A percentile compares a stretch with the other conserved stretches of the same genome.
Evolutionary conservation across 1,140 invertebrate genomes (phyloP).

Genomic region (Acromyrmex echinatior): DNA sequence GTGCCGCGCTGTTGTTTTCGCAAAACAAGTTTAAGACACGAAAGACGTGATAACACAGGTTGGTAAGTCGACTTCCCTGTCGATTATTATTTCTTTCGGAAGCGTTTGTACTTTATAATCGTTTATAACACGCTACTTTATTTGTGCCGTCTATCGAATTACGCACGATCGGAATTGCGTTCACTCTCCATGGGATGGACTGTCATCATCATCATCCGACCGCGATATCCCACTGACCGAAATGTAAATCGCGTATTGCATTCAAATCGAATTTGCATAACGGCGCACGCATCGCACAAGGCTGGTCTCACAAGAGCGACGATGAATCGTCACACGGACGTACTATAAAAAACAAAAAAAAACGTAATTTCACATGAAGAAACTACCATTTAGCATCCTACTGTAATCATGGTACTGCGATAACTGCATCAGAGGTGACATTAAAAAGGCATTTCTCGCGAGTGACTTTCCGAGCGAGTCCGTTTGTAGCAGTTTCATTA

Average conservation of each 20-base stretch:
- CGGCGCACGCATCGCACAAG: background rate
- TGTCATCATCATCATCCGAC: constrained; percentile 24
- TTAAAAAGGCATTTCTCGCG: background rate
- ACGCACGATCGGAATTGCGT: constrained; percentile 13
- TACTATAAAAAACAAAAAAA: background rate
- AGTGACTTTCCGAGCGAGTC: background rate
- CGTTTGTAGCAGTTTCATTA: background rate
- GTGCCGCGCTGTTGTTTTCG: background rate
- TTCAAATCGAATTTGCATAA: constrained; percentile 43
- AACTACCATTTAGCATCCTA: background rate
- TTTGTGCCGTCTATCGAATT: background rate
- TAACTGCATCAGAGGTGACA: too few relatives aligned
- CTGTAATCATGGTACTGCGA: too few relatives aligned
- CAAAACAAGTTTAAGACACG: constrained; percentile 17
- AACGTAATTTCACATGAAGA: background rate
- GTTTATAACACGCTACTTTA: background rate
- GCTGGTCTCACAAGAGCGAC: background rate
- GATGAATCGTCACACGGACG: background rate
- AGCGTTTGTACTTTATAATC: background rate
- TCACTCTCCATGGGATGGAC: background rate
- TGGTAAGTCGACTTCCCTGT: background rate
- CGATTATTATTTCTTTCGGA: background rate
- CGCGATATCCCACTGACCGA: constrained; percentile 18
- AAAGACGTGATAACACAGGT: background rate
- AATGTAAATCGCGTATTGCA: constrained; percentile 44